Base-by-base conservation (phyloP, 2,888 invertebrate species). In the Campaea margaritaria region DNA sequence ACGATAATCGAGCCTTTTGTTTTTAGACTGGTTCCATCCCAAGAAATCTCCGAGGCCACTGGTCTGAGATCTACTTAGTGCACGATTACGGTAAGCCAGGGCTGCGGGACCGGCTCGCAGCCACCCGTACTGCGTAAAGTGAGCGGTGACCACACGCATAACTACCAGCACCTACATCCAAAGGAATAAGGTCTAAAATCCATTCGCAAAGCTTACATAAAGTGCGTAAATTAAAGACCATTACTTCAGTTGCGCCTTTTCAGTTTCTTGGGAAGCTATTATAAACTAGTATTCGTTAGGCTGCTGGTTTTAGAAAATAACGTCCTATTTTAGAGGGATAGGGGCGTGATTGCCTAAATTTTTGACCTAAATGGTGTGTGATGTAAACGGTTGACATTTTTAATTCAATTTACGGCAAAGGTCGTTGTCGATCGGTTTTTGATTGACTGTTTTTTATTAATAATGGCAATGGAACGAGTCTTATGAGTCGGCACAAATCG, bases 241-340 rank as follows among this genome's bases (percentile, higher is more conserved):
- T 3, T n/a, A n/a, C 60, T 63, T 56, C 56, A 39, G 55, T 48
- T 56, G 61, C 62, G 52, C 60, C 67, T 64, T 70, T 65, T 69
- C 51, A 66, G 68, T 65, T 72, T 70, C 72, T 65, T 67, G 68
- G 69, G 64, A 72, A 72, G 76, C 74, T 75, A 78, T 68, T 64
- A 68, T 73, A 67, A 72, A 72, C 54, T 56, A 67, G 63, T 68
- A 65, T 66, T 69, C 31, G 31, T 31, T 68, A 57, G 12, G 34
- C 43, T 16, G 28, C 41, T 50, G 41, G 21, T 21, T 43, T 62
- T 70, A 66, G 63, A 73, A 58, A 66, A 66, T 66, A 28, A 46
- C 62, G 68, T 64, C 62, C 69, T 60, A 65, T 58, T 65, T 66
- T 46, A 39, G 42, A 62, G 51, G 52, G 62, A 68, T 63, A 59